Base-by-base conservation (phyloP, 2,888 invertebrate genomes). In the Phoronis australis region DNA sequence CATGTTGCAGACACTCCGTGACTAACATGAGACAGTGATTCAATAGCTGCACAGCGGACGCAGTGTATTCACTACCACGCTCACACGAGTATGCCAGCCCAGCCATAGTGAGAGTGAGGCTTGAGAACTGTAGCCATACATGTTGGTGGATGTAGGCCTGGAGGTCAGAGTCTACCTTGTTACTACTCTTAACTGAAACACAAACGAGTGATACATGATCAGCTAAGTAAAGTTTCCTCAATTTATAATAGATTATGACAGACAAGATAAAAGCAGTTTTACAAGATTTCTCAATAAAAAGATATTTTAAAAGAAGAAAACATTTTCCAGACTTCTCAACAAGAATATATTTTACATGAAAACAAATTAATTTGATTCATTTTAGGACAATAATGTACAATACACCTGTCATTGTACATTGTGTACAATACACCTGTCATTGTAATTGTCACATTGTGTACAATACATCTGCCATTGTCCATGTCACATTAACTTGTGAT, bases 101-200 rank as follows among this genome's bases (percentile, higher is more conserved):
- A 6, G 71, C 67, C 51, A 71, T 63, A 4, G 66, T 58, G 43
- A 75, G 60, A 18, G 72, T 61, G 45, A 74, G 65, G 1, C 71
- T 61, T 1, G 66, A 62, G 52, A 69, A 73, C 51, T 68, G 51
- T 49, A 75, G 63, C 75, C 75, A 75, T 1, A 69, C 68, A 54
- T 74, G 73, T 51, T 75, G 71, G 58, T 75, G 74, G 31, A 73
- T 67, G 59, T 75, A 74, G 1, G 68, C 66, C 56, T 70, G 66
- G 27, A 74, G 62, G 27, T 66, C 55, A 1, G 69, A 65, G 57
- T 69, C 68, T 18, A 65, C 63, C 55, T 69, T 67, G 9, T 60
- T 64, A 4, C 65, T 65, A 37, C 25, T 38, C 46, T 63, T 65
- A 52, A 68, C 71, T 71, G 61, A 1, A 54, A n/a, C n/a, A n/a